Conservation (phyloP, 2,888 invertebrate genomes). For the Caenorhabditis sp. region DNA sequence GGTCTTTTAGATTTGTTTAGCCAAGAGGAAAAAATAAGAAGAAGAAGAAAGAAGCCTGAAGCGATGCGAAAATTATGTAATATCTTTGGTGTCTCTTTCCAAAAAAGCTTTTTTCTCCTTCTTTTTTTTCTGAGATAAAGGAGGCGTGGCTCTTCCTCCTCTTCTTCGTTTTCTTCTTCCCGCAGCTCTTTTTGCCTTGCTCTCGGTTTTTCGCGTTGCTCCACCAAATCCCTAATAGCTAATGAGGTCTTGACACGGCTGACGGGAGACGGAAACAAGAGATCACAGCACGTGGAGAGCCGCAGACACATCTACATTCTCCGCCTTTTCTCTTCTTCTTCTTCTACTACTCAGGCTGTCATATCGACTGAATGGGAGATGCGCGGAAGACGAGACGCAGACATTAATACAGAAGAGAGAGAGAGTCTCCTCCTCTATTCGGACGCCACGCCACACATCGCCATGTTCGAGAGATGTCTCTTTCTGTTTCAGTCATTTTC, state of each 20-base stretch:
- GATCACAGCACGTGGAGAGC: conserved; percentile 28
- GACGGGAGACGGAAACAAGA: conserved; percentile 24
- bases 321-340: conserved; percentile 1
- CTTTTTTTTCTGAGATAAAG: conserved; percentile 26
- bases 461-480: conserved; percentile 37
- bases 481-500: conserved; percentile 40
- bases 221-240: conserved; percentile 58
- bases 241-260: conserved; percentile 62
- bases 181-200: conserved; percentile 33
- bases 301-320: conserved; percentile 38
- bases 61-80: conserved; percentile 22
- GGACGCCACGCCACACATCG: conserved; percentile 37
- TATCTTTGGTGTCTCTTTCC: conserved; percentile 24
- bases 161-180: conserved; percentile 11
- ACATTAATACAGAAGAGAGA: conserved; percentile 18
- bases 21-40: conserved; percentile 11
- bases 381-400: conserved; percentile 50
- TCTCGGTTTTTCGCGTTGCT: conserved; percentile 8
- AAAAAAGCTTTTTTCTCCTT: conserved; percentile 8
- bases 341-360: conserved; percentile 19
- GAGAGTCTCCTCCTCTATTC: conserved; percentile 24
- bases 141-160: conserved; percentile 19
- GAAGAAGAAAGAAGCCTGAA: conserved; percentile 14
- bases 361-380: conserved; percentile 56
- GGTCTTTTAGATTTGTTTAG: conserved; percentile 24